phyloP scores from a whole-genome alignment of 2,797 vertebrate species.

The Ara ararauna region DNA sequence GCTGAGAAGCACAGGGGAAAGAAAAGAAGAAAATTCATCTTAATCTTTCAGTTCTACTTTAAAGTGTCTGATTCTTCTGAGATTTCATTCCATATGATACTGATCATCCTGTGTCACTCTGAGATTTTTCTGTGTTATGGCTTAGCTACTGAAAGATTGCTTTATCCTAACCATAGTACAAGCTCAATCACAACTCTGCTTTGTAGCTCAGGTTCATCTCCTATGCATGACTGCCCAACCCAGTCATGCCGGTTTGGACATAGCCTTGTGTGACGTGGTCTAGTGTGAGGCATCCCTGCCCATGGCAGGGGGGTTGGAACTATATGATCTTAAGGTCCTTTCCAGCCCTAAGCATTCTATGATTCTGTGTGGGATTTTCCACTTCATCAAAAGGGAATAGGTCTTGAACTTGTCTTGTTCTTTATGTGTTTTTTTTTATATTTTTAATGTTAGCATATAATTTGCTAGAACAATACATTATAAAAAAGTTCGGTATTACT shows the following conservation, averaged over 20 bases:
- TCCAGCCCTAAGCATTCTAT: neutral
- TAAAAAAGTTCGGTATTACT: neutral
- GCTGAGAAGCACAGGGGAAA: neutral
- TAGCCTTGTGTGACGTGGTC: too few species aligned
- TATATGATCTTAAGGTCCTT: neutral
- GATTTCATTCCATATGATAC: neutral
- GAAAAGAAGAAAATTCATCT: neutral
- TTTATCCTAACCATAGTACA: neutral
- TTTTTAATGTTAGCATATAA: constrained; percentile 28
- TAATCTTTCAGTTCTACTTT: constrained; percentile 6
- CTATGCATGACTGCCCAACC: too few species aligned
- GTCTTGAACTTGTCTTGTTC: constrained; percentile 13
- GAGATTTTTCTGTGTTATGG: neutral
- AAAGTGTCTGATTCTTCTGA: constrained; percentile 5
- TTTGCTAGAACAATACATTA: constrained; percentile 9
- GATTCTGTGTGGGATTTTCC: neutral
- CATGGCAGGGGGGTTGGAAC: too few species aligned
- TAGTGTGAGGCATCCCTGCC: too few species aligned
- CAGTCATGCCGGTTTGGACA: too few species aligned
- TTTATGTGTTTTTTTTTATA: constrained; percentile 22
- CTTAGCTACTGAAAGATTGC: neutral
- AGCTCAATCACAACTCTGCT: neutral
- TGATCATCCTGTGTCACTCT: neutral
- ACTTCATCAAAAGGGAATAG: constrained; percentile 26
- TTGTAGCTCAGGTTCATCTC: too few species aligned